Evolutionary conservation across 2,113 vertebrate species (phyloP).

Genomic region (Bujurquina vittata): DNA sequence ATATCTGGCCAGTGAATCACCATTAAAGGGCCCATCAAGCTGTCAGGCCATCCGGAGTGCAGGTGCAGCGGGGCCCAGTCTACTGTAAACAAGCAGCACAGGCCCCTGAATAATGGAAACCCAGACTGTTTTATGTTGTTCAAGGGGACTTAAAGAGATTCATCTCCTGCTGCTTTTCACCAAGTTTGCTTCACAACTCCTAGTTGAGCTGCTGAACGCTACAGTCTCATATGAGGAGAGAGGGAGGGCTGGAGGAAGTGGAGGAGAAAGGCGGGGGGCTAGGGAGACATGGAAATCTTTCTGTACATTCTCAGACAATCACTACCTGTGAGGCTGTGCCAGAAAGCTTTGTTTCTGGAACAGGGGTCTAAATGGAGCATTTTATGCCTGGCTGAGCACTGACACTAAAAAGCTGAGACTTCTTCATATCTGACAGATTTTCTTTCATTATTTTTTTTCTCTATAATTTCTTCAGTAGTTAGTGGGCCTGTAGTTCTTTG

Average conservation of each 20-base stretch:
- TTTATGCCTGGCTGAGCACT: conserved; percentile 73
- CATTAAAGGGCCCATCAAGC: conserved; percentile 82
- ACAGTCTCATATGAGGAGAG: conserved; percentile 50
- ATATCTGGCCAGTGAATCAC: conserved; percentile 83
- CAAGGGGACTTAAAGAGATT: conserved; percentile 75
- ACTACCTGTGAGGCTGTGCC: conserved; percentile 62
- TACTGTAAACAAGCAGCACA: conserved; percentile 80
- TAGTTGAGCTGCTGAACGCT: conserved; percentile 56
- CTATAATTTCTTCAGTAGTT: conserved; percentile 70
- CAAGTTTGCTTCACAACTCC: conserved; percentile 72
- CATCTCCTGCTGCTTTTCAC: conserved; percentile 74
- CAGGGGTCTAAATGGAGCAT: conserved; percentile 65
- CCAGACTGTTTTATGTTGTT: conserved; percentile 75
- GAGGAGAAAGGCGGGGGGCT: conserved; percentile 18
- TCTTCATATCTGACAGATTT: conserved; percentile 75
- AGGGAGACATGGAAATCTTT: conserved; percentile 67
- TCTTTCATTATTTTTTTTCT: conserved; percentile 71
- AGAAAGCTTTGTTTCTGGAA: conserved; percentile 70
- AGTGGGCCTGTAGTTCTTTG: conserved; percentile 55
- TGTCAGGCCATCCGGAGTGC: conserved; percentile 78
- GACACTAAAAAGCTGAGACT: conserved; percentile 71
- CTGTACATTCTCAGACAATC: conserved; percentile 65
- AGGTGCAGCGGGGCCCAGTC: conserved; percentile 73
- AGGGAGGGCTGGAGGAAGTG: conserved; percentile 24
- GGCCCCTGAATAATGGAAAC: conserved; percentile 77